Base-by-base conservation (phyloP, 1,140 invertebrate species). In the Marisa cornuarietis region DNA sequence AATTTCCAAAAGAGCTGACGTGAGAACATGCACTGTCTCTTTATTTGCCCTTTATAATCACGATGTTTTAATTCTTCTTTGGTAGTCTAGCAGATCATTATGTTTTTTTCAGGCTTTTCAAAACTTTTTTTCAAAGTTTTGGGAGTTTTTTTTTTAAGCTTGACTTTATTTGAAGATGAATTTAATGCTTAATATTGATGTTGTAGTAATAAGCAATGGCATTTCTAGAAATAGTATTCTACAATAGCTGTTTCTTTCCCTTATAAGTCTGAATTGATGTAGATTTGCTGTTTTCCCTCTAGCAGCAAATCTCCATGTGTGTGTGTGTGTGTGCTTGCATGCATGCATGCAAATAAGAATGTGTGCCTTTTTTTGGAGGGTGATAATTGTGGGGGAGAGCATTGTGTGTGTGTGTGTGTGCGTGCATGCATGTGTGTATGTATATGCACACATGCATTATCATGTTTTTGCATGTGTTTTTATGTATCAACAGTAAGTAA, bases 1-100 rank as follows among this genome's bases (percentile, higher is more conserved):
- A 79, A 83, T 49, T 85, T 88, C 71, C 79, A 83, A n/a, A 87
- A 85, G 58, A 81, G 81, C 87, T 89, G 88, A 86, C 81, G 88
- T 89, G 81, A 78, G 82, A 78, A 18, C 14, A 58, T 42, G 31
- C 31, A 4, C 31, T 42, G 31, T 42, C 31, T 42, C 31, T 42
- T 42, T 2, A 42, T 42, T 42, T 42, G 31, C 0, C 31, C 31
- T 4, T 42, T 42, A 42, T n/a, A 6, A 42, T 42, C 2, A 4
- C 6, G 2, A 42, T 42, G 31, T 42, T 42, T 42, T 42, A 42
- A 42, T 42, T 0, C 31, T 42, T 42, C 31, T 42, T 42, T 42
- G 31, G 31, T 42, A 42, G 31, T 42, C 31, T 42, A 42, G 31
- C 0, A 0, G 31, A 42, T 42, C 31, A 42, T 42, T 42, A 42